These are phyloP conservation scores for Loriculus beryllinus DNA, from an alignment of 2,797 vertebrate species.

Conservation along the genomic window DNA sequence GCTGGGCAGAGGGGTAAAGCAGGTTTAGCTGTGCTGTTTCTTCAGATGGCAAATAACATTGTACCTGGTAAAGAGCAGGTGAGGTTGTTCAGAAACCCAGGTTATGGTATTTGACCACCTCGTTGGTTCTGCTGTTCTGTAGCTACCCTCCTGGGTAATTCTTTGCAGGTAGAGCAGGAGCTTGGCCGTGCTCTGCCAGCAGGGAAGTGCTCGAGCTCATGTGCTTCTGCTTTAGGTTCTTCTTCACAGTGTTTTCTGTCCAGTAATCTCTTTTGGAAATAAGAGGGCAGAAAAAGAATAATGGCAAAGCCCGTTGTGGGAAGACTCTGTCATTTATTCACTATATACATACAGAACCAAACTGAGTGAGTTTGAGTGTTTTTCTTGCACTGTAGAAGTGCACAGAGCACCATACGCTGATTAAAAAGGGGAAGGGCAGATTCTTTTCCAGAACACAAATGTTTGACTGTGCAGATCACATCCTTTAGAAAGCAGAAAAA, in stretches of 20 bases:
- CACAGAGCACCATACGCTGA: neutral
- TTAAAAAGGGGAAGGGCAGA: neutral
- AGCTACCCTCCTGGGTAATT: neutral
- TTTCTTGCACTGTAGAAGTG: neutral
- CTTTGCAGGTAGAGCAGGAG: neutral
- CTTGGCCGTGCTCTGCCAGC: neutral
- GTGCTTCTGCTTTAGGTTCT: neutral
- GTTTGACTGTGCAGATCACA: constrained; percentile 6
- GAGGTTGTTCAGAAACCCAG: neutral
- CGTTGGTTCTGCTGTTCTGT: neutral
- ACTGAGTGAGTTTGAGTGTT: neutral
- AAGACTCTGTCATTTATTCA: neutral
- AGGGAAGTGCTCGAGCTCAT: neutral
- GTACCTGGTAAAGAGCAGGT: neutral
- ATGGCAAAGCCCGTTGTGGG: neutral
- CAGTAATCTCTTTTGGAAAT: neutral
- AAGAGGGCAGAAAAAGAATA: neutral
- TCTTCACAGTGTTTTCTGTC: neutral
- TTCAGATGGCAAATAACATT: neutral
- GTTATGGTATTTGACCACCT: neutral
- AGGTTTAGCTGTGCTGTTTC: neutral
- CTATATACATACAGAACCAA: neutral
- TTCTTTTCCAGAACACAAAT: neutral
- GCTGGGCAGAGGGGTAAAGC: neutral
- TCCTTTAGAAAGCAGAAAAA: neutral